Base-by-base conservation (phyloP, 1,140 invertebrate genomes). In the Andricus grossulariae region DNA sequence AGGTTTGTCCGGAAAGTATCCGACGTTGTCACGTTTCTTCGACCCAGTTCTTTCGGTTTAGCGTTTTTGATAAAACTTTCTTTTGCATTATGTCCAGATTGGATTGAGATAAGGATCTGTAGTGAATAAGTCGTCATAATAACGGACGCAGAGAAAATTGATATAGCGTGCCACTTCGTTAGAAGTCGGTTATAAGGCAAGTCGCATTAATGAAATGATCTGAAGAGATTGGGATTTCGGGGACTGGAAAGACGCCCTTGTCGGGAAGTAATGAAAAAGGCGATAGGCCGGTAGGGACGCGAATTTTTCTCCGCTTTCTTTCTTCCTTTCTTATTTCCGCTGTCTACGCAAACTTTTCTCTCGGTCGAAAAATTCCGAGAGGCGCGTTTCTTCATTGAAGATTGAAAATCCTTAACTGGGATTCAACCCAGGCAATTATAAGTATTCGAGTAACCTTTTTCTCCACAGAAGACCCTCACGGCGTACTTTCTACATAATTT, bases 371-470 rank as follows among this genome's bases (percentile, higher is more conserved):
- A 50, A 57, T 55, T 21, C 7, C 19, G 50, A n/a, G 52, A 21
- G n/a, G 55, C 52, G 51, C n/a, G 18, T 32, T 52, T 18, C 16
- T 50, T 1, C 18, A 50, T 15, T 51, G 73, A 51, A 80, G 79
- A 80, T 80, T 80, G 76, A 80, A 77, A 80, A 80, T 80, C 74
- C 74, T 80, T 77, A 75, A 80, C 75, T 73, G 75, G 76, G 75
- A 73, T 77, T 80, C 74, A 77, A 80, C 75, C 66, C 25, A 72
- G 72, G 79, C 79, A 80, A 80, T 80, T 80, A 80, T 80, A 60
- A 80, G 75, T 80, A 73, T 73, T 80, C 60, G 52, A 80, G 75
- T 80, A 71, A 70, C 77, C 60, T 72, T 71, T 60, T 76, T 80
- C 52, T 50, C 71, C 25, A 32, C 19, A 45, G 51, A 72, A 55